Evolutionary conservation across 1,140 invertebrate species (phyloP).

Genomic region (Cydia fagiglandana): DNA sequence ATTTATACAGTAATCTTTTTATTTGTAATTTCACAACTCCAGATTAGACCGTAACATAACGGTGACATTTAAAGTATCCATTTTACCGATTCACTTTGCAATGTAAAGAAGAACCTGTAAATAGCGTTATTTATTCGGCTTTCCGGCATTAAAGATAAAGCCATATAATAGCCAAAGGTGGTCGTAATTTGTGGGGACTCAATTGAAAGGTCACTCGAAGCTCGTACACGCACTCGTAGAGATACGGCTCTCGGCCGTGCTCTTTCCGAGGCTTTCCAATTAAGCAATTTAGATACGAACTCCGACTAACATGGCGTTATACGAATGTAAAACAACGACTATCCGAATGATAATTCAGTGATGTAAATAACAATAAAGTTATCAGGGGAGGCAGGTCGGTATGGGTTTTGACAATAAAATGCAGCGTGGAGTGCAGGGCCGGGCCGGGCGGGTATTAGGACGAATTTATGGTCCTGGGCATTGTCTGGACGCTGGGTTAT

Average conservation of each 20-base stretch:
- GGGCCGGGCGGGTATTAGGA: conserved; percentile 53
- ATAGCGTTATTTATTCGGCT: conserved; percentile 48
- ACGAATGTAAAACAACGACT: conserved; percentile 75
- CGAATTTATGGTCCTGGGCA: conserved; percentile 62
- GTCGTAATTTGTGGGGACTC: conserved; percentile 48
- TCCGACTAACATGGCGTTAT: conserved; percentile 67
- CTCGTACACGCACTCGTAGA: conserved; percentile 57
- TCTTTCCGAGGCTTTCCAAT: conserved; percentile 72
- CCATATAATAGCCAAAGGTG: conserved; percentile 45
- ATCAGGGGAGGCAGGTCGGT: conserved; percentile 65
- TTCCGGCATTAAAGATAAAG: conserved; percentile 49
- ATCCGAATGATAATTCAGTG: conserved; percentile 74
- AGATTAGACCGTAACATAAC: conserved; percentile 42
- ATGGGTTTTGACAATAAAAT: conserved; percentile 78
- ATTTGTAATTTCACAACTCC: conserved; percentile 10
- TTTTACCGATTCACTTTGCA: conserved; percentile 46
- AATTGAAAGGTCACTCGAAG: conserved; percentile 55
- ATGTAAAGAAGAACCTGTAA: conserved; percentile 46
- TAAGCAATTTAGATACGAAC: conserved; percentile 78
- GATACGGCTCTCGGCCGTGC: conserved; percentile 39
- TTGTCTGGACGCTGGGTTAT: conserved; percentile 38
- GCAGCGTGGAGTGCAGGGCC: conserved; percentile 56
- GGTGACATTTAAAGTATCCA: conserved; percentile 41
- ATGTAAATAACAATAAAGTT: conserved; percentile 79
- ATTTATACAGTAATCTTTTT: conserved; percentile 12